Evolutionary conservation across 2,888 invertebrate species (phyloP), one percentile per base, ranked within the genome.

Genomic region (Panopea generosa): DNA sequence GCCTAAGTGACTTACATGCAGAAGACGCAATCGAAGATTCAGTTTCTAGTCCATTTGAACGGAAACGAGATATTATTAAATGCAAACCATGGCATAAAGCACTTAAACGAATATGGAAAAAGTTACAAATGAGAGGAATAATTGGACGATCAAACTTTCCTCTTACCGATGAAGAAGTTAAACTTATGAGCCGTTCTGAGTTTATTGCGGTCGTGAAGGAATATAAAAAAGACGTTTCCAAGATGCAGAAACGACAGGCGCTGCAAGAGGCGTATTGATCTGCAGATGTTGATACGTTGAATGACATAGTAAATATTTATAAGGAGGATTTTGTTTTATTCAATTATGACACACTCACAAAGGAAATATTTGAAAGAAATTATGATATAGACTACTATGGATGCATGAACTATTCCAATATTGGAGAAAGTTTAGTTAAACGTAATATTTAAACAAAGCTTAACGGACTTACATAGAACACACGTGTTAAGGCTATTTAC

Each of bases 91-190:
- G 79, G 79, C 57, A 52, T 11, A 45, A 63, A 20, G 79, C 79
- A 0, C 56, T 79, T 7, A 47, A 52, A 61, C 29, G 79, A 22
- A 67, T 79, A 7, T 79, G 79, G 79, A 66, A 65, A 27, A 79
- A 79, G 26, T 29, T 79, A 27, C 79, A 79, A 52, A 68, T 75
- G 7, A 57, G 79, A 6, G 79, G 79, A 11, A 43, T 75, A 20
- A 59, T 79, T 38, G 71, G 71, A 2, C 47, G 24, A 2, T 38
- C 56, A 1, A 20, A 11, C 14, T 79, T 68, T 60, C 71, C 79
- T 9, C 63, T 79, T 2, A 59, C 49, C 2, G 60, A 60, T 6
- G n/a, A 27, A 2, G 71, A 75, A 33, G 65, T 75, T 0, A 45
- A 71, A 7, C 57, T 18, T 20, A 59, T 67, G 16, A 43, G 20